A percentile compares a stretch with the other conserved stretches of the same genome.
Evolutionary conservation across 2,113 vertebrate species (phyloP).

Genomic region (Grammomys surdaster): DNA sequence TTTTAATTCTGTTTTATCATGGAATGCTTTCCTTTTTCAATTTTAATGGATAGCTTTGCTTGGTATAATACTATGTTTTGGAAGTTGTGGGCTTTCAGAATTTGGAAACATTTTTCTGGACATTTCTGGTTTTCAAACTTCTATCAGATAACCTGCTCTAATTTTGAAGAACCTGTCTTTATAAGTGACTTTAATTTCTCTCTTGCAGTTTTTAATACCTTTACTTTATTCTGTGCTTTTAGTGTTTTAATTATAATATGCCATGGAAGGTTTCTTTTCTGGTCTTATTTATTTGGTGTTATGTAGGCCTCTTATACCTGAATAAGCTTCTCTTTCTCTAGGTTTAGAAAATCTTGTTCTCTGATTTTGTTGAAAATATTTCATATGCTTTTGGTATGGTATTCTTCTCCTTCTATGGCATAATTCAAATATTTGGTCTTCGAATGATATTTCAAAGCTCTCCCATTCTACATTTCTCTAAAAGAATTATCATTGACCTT

Average conservation of each 20-base stretch:
- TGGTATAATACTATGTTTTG: background rate
- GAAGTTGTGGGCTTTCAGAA: background rate
- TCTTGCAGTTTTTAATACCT: background rate
- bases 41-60: background rate
- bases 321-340: background rate
- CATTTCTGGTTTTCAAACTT: background rate
- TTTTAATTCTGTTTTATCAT: background rate
- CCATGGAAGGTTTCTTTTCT: background rate
- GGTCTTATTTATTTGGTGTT: background rate
- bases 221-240: background rate
- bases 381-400: background rate
- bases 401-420: background rate
- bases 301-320: background rate
- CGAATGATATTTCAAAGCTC: background rate
- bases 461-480: background rate
- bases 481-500: background rate
- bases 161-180: background rate
- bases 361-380: background rate
- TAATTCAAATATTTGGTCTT: background rate
- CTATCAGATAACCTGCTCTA: background rate
- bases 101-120: background rate
- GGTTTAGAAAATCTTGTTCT: background rate
- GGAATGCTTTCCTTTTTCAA: background rate
- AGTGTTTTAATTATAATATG: background rate
- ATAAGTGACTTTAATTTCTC: background rate